These are phyloP conservation scores for Nerophis lumbriciformis DNA, from an alignment of 2,113 vertebrate species.

Conservation along the genomic window DNA sequence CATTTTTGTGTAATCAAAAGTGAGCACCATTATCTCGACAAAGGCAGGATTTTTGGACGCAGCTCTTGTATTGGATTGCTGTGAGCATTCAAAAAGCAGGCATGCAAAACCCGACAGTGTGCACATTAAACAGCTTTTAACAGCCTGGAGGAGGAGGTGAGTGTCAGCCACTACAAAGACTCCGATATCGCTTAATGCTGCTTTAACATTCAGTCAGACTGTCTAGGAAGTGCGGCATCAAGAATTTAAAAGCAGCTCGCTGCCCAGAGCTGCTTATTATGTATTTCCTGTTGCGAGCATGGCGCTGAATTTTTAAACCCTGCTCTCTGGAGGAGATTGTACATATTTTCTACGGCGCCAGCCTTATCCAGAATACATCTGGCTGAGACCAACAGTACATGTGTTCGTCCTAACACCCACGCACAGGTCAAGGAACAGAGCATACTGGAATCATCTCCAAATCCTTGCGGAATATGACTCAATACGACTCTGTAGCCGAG, in stretches of 20 bases:
- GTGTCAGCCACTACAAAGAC: conserved; percentile 5
- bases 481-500: conserved; percentile 3
- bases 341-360: conserved; percentile 7
- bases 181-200: background rate
- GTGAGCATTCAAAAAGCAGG: too few relatives aligned
- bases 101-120: too few relatives aligned
- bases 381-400: conserved; percentile 10
- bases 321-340: background rate
- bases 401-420: conserved; percentile 21
- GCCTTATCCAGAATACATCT: background rate
- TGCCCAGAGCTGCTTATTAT: conserved; percentile 11
- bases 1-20: too few relatives aligned
- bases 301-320: background rate
- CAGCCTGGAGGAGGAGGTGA: background rate
- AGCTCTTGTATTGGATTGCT: too few relatives aligned
- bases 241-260: conserved; percentile 12
- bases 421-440: conserved; percentile 4
- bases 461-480: conserved; percentile 12
- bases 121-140: conserved; percentile 5
- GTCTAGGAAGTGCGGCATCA: conserved; percentile 1
- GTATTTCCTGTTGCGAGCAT: conserved; percentile 7
- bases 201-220: conserved; percentile 10
- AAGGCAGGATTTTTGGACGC: too few relatives aligned
- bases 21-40: too few relatives aligned
- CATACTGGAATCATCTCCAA: conserved; percentile 14